phyloP scores from a whole-genome alignment of 2,113 vertebrate species.

The Daphoenositta chrysoptera region DNA sequence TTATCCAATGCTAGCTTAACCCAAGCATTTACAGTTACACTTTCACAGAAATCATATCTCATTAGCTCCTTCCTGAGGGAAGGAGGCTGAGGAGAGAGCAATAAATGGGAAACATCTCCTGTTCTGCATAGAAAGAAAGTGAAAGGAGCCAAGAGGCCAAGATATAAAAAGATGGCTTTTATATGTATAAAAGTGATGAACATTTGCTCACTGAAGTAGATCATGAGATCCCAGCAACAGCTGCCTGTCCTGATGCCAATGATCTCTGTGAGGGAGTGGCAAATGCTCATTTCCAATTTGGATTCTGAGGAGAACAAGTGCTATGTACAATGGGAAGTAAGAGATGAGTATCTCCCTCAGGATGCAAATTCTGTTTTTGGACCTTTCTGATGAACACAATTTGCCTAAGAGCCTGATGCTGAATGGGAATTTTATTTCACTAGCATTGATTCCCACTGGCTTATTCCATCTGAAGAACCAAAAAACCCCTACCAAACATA shows the following conservation, averaged over 20 bases:
- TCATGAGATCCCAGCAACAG: neutral
- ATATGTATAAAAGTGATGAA: neutral
- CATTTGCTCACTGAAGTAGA: neutral
- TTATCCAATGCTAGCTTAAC: neutral
- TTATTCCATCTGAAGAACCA: neutral
- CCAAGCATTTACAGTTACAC: neutral
- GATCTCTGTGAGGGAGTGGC: neutral
- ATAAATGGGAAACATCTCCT: neutral
- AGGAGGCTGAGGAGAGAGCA: neutral
- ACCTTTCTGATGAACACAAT: neutral
- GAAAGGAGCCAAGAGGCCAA: neutral
- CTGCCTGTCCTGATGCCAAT: neutral
- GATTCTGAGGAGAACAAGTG: neutral
- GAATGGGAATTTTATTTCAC: neutral
- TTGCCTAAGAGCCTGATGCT: neutral
- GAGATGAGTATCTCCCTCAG: neutral
- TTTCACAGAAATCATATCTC: neutral
- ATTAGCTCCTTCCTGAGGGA: neutral
- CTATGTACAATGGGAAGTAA: neutral
- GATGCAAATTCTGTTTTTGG: neutral
- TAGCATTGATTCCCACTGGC: neutral
- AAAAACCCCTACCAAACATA: neutral
- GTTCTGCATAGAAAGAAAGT: slow-evolving; percentile 20
- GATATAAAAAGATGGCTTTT: slow-evolving; percentile 22
- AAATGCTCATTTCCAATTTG: neutral